These are phyloP conservation scores for Eurosta solidaginis DNA, from an alignment of 1,140 invertebrate species.

Conservation along the genomic window DNA sequence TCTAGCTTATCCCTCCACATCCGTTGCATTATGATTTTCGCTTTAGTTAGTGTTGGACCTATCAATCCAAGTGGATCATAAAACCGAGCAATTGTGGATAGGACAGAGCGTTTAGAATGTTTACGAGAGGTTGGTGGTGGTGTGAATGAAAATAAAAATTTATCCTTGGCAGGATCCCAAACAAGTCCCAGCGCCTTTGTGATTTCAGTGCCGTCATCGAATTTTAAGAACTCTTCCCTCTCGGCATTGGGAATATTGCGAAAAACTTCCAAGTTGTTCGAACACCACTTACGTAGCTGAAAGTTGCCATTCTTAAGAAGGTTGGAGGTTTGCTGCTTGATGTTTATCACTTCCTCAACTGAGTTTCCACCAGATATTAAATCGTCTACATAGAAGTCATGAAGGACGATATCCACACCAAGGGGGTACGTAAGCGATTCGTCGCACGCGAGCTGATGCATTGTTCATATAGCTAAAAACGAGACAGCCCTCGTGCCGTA, in stretches of 20 bases:
- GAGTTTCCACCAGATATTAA: constrained; percentile 49
- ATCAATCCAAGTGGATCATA: no score
- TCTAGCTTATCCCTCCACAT: constrained; percentile 43
- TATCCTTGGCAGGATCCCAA: constrained; percentile 36
- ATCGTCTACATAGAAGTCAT: constrained; percentile 60
- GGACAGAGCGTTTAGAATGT: no score
- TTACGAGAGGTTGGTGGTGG: not conserved
- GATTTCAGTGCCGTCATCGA: not conserved
- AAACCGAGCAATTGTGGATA: constrained; percentile 49
- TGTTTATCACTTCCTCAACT: constrained; percentile 42
- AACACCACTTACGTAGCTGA: constrained; percentile 44
- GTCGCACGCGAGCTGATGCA: constrained; percentile 47
- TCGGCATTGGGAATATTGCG: constrained; percentile 31
- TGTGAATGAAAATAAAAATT: constrained; percentile 37
- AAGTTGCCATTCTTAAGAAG: constrained; percentile 40
- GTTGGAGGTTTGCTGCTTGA: constrained; percentile 36
- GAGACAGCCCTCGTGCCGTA: constrained; percentile 55
- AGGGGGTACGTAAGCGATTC: constrained; percentile 41
- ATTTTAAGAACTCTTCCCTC: not conserved
- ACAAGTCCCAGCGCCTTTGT: constrained; percentile 40
- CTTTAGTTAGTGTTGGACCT: constrained; percentile 43
- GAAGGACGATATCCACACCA: constrained; percentile 40
- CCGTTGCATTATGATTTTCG: constrained; percentile 49
- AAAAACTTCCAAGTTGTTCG: constrained; percentile 39
- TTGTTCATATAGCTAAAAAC: constrained; percentile 50